Conservation (phyloP, 2,113 vertebrate genomes). For the Bambusicola thoracicus region DNA sequence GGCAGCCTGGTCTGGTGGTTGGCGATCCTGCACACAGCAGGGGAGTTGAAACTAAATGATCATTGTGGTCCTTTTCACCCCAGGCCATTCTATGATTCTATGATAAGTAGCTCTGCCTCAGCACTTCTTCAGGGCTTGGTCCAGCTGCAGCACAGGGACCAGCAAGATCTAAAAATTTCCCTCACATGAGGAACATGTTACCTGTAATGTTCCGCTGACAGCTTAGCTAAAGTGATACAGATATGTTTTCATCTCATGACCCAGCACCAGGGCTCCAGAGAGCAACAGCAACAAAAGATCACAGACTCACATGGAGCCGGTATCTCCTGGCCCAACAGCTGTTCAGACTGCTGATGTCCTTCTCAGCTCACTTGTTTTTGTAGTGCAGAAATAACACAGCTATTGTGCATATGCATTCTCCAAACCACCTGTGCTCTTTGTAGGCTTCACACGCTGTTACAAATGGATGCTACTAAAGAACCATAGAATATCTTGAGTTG, state of each 20-base stretch:
- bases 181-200: neutral
- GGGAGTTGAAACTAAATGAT: too few species aligned
- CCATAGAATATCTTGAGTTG: too few species aligned
- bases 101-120: neutral
- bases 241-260: neutral
- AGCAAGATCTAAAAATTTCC: neutral
- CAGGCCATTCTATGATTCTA: too few species aligned
- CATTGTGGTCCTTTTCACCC: too few species aligned
- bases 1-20: too few species aligned
- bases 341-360: neutral
- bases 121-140: neutral
- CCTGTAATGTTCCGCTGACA: neutral
- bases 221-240: neutral
- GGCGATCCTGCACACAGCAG: too few species aligned
- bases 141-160: neutral
- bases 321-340: fast-evolving
- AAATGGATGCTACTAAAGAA: neutral
- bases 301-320: neutral
- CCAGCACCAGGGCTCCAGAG: neutral
- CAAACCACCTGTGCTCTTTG: neutral
- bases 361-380: neutral
- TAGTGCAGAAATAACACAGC: fast-evolving
- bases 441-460: neutral
- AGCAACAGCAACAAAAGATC: fast-evolving
- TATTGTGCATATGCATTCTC: neutral